Percentiles rank a stretch among this genome's conserved stretches.
Conservation (phyloP, 2,797 vertebrate genomes). For the Sebastes vulpes region DNA sequence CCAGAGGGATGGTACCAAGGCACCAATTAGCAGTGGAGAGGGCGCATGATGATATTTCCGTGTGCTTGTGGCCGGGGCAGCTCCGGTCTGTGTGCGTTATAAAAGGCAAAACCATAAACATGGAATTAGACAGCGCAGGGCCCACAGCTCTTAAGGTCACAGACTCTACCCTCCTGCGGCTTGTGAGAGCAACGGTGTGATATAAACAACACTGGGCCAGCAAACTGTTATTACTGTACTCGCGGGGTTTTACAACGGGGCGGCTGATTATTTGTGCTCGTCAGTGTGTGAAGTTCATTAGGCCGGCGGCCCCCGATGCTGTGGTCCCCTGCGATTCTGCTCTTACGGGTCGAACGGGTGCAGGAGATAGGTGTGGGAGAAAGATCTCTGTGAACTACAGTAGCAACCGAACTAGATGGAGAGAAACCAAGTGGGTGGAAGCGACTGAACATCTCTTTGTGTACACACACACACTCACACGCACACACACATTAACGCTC, state of each 20-base stretch:
- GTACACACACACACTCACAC: slow-evolving; percentile 15
- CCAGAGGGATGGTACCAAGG: slow-evolving; percentile 82
- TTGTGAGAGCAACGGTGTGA: slow-evolving; percentile 67
- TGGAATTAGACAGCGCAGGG: slow-evolving; percentile 84
- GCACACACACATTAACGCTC: slow-evolving; percentile 31
- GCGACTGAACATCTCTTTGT: slow-evolving; percentile 68
- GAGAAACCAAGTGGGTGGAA: slow-evolving; percentile 70
- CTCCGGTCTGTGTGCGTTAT: slow-evolving; percentile 80
- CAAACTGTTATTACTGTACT: slow-evolving; percentile 53
- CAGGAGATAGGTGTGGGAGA: slow-evolving; percentile 68
- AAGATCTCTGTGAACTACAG: slow-evolving; percentile 52
- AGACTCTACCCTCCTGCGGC: slow-evolving; percentile 73
- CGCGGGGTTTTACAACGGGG: slow-evolving; percentile 13
- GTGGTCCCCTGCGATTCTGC: slow-evolving; percentile 21
- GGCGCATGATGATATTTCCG: slow-evolving; percentile 85
- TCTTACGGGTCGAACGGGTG: slow-evolving; percentile 43
- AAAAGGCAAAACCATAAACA: slow-evolving; percentile 87
- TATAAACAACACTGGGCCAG: slow-evolving; percentile 71
- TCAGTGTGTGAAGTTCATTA: slow-evolving; percentile 61
- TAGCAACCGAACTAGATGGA: slow-evolving; percentile 37
- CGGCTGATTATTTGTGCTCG: slow-evolving; percentile 58
- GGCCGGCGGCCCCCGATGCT: slow-evolving; percentile 30
- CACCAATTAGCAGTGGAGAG: slow-evolving; percentile 85
- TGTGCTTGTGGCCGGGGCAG: slow-evolving; percentile 82
- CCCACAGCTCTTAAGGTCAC: slow-evolving; percentile 78